phyloP scores from a whole-genome alignment of 35 echinoderm and acorn worm species.

The Acanthaster planci region DNA sequence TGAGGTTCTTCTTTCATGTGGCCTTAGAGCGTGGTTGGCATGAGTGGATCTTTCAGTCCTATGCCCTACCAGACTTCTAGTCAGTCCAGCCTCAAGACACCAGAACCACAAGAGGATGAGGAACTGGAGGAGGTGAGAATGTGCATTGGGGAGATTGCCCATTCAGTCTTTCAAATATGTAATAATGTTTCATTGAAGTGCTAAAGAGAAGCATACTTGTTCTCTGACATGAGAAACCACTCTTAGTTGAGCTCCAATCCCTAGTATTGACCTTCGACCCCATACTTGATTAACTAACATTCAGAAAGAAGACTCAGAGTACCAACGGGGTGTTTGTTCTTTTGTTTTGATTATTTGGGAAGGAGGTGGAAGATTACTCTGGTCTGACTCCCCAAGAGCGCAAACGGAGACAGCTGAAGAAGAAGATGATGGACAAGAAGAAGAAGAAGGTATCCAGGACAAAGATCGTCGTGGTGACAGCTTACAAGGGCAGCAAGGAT shows the following conservation, averaged over 20 bases:
- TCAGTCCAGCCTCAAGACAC: conserved; percentile 41
- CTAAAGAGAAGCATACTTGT: too few species aligned
- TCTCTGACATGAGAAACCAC: too few species aligned
- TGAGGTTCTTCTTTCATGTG: background rate
- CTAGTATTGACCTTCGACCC: too few species aligned
- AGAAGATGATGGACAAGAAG: conserved; percentile 73
- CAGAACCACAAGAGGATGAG: conserved; percentile 59
- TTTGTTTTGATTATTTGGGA: background rate
- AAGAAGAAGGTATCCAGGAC: conserved; percentile 77
- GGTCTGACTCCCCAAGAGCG: conserved; percentile 75
- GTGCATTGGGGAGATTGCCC: too few species aligned
- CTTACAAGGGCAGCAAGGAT: conserved; percentile 78
- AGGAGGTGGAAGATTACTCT: conserved; percentile 56
- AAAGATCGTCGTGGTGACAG: conserved; percentile 81
- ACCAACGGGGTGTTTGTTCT: background rate
- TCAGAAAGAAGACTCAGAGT: too few species aligned
- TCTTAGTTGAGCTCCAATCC: too few species aligned
- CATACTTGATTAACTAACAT: too few species aligned
- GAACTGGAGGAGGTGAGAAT: conserved; percentile 43
- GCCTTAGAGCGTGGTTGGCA: conserved; percentile 2
- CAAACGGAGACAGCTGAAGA: conserved; percentile 78
- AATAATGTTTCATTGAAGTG: too few species aligned
- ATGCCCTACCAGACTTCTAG: background rate
- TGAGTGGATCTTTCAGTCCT: background rate
- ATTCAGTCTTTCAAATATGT: too few species aligned